These are phyloP conservation scores for Triops cancriformis DNA, from an alignment of 1,140 invertebrate species.

Conservation along the genomic window DNA sequence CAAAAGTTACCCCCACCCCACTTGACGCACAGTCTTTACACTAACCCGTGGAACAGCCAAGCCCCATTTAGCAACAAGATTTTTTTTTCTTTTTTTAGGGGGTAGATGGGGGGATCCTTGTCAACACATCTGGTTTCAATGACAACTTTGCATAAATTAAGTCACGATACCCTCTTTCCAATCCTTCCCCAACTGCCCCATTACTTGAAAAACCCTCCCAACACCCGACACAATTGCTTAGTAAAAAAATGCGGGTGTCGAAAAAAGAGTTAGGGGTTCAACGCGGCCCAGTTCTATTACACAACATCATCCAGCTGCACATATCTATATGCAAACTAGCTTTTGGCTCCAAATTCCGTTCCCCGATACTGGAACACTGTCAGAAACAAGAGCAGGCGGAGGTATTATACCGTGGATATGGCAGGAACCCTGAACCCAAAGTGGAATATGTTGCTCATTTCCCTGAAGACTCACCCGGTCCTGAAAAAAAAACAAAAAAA, in stretches of 20 bases:
- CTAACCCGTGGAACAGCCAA: neutral
- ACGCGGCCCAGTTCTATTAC: neutral
- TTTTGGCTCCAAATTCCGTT: neutral
- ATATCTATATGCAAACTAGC: constrained; percentile 8
- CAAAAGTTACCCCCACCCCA: neutral
- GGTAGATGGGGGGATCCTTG: neutral
- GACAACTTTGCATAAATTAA: constrained; percentile 6
- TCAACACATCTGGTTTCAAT: constrained; percentile 9
- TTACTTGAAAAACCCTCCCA: neutral
- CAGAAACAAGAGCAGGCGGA: neutral
- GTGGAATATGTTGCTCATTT: neutral
- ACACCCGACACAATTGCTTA: neutral
- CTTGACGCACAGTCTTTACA: neutral
- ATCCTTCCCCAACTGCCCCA: too few relatives aligned
- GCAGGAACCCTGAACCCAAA: neutral
- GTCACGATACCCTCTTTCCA: neutral
- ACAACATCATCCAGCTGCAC: neutral
- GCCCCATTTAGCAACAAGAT: neutral
- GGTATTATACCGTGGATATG: neutral
- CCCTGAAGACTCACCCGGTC: neutral
- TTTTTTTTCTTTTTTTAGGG: neutral
- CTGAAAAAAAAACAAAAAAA: neutral
- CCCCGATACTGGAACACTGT: neutral
- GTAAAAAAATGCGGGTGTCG: neutral
- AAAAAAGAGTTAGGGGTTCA: neutral